Evolutionary conservation across 2,113 vertebrate species (phyloP).

Genomic region (Microcebus murinus): DNA sequence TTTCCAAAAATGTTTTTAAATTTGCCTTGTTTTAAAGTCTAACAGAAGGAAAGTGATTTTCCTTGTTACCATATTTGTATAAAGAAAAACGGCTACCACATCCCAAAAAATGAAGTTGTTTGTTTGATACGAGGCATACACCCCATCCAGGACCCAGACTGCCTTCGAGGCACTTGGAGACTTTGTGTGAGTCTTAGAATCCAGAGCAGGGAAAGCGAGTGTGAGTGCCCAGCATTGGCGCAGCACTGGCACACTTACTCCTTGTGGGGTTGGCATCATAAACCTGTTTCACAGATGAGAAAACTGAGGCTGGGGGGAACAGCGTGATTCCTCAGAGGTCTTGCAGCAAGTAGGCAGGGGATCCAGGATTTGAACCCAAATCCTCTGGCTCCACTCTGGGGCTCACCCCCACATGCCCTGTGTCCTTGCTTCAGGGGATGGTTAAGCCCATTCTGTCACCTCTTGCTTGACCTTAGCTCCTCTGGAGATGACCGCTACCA

Average conservation of each 20-base stretch:
- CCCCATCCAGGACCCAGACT: no score
- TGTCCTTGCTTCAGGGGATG: background rate
- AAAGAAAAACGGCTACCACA: background rate
- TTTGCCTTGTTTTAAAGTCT: background rate
- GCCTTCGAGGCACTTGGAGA: background rate
- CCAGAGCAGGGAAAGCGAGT: background rate
- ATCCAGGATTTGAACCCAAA: background rate
- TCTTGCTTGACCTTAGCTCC: background rate
- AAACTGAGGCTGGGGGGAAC: background rate
- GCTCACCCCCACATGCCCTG: background rate
- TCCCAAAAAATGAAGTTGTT: background rate
- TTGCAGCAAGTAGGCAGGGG: background rate
- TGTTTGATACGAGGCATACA: background rate
- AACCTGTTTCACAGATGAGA: background rate
- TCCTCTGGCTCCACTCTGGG: background rate
- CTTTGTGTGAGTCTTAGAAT: background rate
- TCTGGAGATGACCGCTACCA: background rate
- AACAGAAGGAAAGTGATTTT: background rate
- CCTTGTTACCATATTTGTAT: background rate
- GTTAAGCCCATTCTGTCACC: background rate
- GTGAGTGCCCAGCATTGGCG: background rate
- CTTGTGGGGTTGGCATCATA: background rate
- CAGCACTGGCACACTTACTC: background rate
- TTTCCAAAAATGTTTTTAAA: background rate
- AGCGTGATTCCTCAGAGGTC: background rate